Evolutionary conservation across 1,140 invertebrate genomes (phyloP), one percentile per base, ranked within the genome.

Genomic region (Heliconius hermathena): DNA sequence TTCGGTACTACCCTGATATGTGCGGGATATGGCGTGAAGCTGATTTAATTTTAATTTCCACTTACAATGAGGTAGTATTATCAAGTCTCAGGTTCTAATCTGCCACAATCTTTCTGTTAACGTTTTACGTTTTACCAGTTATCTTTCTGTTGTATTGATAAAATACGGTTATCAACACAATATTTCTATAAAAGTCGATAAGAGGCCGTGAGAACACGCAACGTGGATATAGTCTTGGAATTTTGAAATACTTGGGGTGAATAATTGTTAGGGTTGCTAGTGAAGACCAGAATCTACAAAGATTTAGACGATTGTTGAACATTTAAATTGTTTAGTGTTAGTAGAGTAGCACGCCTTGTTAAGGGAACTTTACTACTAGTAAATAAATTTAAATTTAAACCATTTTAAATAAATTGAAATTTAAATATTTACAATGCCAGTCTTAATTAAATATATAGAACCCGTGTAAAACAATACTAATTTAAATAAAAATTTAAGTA

Each of bases 181-280:
- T 88, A 87, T 89, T 87, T 85, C 84, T 81, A 78, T 76, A 82
- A 83, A 83, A 84, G 71, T 81, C 82, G 90, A 92, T 92, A 91
- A 90, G 82, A 80, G 76, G 80, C 83, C 91, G 89, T 90, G 91
- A 88, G 91, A 92, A 91, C 84, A 85, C 77, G 82, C 81, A 74
- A 78, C 29, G 54, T 11, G 71, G 73, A 82, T 83, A 86, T 84
- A 86, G 36, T 85, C 73, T 83, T 66, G 79, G 74, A 84, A 82
- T 85, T 85, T 84, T 74, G 22, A 78, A 29, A 41, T 73, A 73
- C 41, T 29, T 57, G 66, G 71, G 36, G 66, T 71, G 33, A 77
- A 36, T 52, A 36, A 70, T 8, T 22, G 33, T 66, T 66, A 66
- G 60, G 60, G 60, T 66, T 26, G 22, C 22, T 4, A 9, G 9